Evolutionary conservation across 2,888 invertebrate species (phyloP).

Genomic region (Neocrepidodera transversa): DNA sequence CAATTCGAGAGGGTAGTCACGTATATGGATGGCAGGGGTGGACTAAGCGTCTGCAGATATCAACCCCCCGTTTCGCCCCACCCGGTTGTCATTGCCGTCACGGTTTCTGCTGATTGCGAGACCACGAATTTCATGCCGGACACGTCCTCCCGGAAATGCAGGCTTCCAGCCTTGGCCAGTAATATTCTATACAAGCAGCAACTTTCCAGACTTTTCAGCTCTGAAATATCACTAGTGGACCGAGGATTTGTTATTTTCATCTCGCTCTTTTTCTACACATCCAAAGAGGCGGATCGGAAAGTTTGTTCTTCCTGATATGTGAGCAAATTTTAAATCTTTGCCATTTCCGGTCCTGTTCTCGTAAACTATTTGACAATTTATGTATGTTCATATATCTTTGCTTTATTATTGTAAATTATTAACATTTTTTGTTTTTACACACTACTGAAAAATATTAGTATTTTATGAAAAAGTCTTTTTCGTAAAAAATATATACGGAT

Average conservation of each 20-base stretch:
- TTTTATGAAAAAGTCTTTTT: no score
- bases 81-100: conserved; percentile 57
- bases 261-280: conserved; percentile 16
- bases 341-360: not conserved
- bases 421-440: no score
- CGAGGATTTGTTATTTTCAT: conserved; percentile 26
- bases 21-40: conserved; percentile 33
- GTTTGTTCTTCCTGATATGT: conserved; percentile 22
- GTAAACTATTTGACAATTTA: no score
- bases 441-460: no score
- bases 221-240: conserved; percentile 34
- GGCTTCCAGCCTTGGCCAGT: conserved; percentile 45
- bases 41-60: conserved; percentile 46
- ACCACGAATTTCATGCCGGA: conserved; percentile 56
- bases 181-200: conserved; percentile 51
- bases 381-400: no score
- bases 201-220: conserved; percentile 40
- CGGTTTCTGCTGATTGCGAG: conserved; percentile 56
- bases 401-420: no score
- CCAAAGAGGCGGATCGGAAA: conserved; percentile 19
- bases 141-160: conserved; percentile 55
- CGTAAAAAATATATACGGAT: no score
- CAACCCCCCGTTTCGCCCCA: conserved; percentile 39
- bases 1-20: conserved; percentile 37
- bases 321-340: conserved; percentile 23